Conservation (phyloP, 2,888 invertebrate species). For the Marronus borbonicus region DNA sequence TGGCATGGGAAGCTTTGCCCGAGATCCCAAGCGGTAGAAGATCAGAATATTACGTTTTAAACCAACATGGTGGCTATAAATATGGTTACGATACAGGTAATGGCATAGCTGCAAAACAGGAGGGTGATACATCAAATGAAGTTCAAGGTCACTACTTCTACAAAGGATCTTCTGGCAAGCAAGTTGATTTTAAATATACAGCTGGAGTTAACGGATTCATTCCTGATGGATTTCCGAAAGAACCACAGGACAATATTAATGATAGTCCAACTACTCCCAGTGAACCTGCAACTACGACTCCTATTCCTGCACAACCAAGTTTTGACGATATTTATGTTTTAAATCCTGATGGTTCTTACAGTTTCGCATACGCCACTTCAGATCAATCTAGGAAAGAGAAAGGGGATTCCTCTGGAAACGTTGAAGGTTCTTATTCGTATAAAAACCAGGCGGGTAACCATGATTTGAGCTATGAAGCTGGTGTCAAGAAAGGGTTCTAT, state of each 20-base stretch:
- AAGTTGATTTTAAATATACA: constrained; percentile 63
- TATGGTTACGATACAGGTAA: constrained; percentile 67
- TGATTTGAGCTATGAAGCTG: constrained; percentile 57
- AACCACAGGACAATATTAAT: constrained; percentile 57
- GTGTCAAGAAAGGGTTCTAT: constrained; percentile 57
- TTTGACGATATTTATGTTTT: constrained; percentile 41
- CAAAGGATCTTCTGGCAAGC: constrained; percentile 59
- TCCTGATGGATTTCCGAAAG: constrained; percentile 56
- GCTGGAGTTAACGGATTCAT: constrained; percentile 64
- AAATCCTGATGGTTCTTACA: constrained; percentile 49
- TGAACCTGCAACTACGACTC: constrained; percentile 46
- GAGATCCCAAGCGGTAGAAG: constrained; percentile 63
- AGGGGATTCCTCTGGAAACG: constrained; percentile 61
- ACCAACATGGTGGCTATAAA: constrained; percentile 66
- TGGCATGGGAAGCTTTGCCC: constrained; percentile 64
- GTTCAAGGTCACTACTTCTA: constrained; percentile 65
- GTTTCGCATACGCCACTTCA: constrained; percentile 60
- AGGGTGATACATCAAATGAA: constrained; percentile 63
- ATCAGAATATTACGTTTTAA: constrained; percentile 66
- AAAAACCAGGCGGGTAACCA: constrained; percentile 57
- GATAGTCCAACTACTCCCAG: constrained; percentile 64
- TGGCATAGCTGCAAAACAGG: constrained; percentile 64
- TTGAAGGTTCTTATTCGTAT: constrained; percentile 59
- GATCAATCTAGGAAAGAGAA: constrained; percentile 60
- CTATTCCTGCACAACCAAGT: too few species aligned